Evolutionary conservation across 2,888 invertebrate species (phyloP).

Genomic region (Tryphoninae sp.): DNA sequence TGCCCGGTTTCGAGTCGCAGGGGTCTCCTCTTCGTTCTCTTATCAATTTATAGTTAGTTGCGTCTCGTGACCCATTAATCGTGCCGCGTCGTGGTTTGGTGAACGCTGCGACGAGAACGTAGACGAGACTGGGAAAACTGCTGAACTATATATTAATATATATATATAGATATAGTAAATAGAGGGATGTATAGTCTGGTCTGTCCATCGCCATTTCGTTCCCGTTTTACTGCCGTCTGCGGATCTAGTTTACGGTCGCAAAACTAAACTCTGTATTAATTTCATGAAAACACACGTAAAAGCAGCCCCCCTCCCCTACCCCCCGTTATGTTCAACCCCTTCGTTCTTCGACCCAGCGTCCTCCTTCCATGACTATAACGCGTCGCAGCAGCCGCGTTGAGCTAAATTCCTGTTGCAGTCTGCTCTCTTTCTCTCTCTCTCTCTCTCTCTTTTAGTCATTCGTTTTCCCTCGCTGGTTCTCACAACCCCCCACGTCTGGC

Average conservation of each 20-base stretch:
- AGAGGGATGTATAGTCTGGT: constrained; percentile 47
- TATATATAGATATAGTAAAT: background rate
- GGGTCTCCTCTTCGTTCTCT: constrained; percentile 63
- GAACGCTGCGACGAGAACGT: constrained; percentile 58
- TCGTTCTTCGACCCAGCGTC: background rate
- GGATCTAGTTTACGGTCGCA: constrained; percentile 77
- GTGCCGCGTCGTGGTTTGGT: constrained; percentile 68
- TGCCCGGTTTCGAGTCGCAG: constrained; percentile 9
- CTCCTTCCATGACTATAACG: constrained; percentile 65
- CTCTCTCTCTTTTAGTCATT: background rate
- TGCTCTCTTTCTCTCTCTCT: constrained; percentile 30
- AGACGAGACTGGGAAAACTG: constrained; percentile 56
- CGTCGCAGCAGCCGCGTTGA: constrained; percentile 60
- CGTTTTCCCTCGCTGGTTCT: background rate
- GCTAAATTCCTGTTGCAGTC: constrained; percentile 68
- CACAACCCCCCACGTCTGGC: constrained; percentile 14
- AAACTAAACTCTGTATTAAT: constrained; percentile 79
- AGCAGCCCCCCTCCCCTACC: constrained; percentile 45
- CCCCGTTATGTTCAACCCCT: constrained; percentile 31
- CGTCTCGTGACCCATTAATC: constrained; percentile 77
- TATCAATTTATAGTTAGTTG: constrained; percentile 76
- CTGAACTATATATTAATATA: constrained; percentile 28
- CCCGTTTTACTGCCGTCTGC: constrained; percentile 76
- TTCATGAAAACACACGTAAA: constrained; percentile 78
- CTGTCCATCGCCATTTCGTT: constrained; percentile 75